A percentile compares a stretch with the other conserved stretches of the same genome.
Conservation (phyloP, 1,140 invertebrate genomes). For the Centruroides vittatus region DNA sequence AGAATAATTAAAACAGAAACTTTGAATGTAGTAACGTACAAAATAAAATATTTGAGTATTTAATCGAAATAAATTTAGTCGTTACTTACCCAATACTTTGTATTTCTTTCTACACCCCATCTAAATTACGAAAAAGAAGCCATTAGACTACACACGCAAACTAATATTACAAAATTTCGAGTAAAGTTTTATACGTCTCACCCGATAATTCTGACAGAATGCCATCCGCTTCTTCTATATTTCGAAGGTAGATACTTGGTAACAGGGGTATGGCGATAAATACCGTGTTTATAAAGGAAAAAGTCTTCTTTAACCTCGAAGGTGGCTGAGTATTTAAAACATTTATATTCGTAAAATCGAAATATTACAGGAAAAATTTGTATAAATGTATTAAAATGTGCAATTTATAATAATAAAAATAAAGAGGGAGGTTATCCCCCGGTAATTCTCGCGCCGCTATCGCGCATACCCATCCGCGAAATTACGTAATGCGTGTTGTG, state of each 20-base stretch:
- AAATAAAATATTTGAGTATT: no score
- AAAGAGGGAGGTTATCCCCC: no score
- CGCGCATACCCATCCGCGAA: no score
- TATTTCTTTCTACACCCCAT: slow-evolving; percentile 58
- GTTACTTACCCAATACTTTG: slow-evolving; percentile 74
- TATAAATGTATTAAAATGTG: no score
- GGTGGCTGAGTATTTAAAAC: slow-evolving; percentile 46
- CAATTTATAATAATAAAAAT: no score
- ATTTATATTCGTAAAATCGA: not conserved
- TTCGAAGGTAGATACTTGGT: slow-evolving; percentile 28
- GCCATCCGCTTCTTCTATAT: slow-evolving; percentile 47
- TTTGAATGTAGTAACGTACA: no score
- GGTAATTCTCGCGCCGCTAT: no score
- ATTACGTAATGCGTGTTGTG: no score
- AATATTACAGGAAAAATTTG: no score
- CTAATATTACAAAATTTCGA: not conserved
- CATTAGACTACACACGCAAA: not conserved
- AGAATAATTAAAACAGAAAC: no score
- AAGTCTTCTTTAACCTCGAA: slow-evolving; percentile 81
- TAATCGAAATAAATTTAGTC: no score
- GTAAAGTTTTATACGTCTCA: slow-evolving; percentile 11
- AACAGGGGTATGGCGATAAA: slow-evolving; percentile 53
- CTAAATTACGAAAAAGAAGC: not conserved
- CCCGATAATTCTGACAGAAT: slow-evolving; percentile 80
- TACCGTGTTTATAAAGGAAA: slow-evolving; percentile 66